phyloP scores from a whole-genome alignment of 2,113 vertebrate genomes.

The Neolamprologus modestus region DNA sequence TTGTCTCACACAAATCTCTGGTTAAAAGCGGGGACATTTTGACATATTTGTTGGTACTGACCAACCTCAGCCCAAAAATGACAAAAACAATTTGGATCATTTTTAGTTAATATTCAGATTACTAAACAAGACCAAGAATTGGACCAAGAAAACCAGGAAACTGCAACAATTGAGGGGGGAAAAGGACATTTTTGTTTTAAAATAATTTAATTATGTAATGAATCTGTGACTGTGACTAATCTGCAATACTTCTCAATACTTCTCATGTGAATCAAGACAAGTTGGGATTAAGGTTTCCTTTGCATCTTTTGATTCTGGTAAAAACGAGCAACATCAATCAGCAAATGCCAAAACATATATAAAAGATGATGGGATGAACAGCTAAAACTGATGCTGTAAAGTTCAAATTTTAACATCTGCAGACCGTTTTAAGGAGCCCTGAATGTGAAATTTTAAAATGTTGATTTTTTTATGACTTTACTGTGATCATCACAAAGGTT shows the following conservation, averaged over 20 bases:
- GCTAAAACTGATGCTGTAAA: neutral
- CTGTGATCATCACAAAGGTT: neutral
- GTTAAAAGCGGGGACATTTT: neutral
- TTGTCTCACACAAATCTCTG: neutral
- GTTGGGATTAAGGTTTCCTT: neutral
- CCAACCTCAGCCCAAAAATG: neutral
- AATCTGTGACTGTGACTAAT: neutral
- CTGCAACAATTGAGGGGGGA: rapidly evolving
- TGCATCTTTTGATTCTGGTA: neutral
- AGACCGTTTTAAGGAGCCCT: neutral
- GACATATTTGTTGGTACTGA: neutral
- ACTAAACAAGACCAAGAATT: neutral
- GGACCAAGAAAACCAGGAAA: neutral
- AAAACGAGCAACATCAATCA: neutral
- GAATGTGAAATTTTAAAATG: neutral
- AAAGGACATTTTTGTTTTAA: neutral
- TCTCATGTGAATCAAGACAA: neutral
- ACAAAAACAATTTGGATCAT: neutral
- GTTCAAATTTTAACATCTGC: neutral
- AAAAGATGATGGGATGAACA: neutral
- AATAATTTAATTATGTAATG: neutral
- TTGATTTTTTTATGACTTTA: neutral
- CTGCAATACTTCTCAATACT: neutral
- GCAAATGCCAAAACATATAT: neutral
- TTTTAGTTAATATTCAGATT: neutral